Base-by-base conservation (phyloP, 2,888 invertebrate species). In the Frankliniella fusca region DNA sequence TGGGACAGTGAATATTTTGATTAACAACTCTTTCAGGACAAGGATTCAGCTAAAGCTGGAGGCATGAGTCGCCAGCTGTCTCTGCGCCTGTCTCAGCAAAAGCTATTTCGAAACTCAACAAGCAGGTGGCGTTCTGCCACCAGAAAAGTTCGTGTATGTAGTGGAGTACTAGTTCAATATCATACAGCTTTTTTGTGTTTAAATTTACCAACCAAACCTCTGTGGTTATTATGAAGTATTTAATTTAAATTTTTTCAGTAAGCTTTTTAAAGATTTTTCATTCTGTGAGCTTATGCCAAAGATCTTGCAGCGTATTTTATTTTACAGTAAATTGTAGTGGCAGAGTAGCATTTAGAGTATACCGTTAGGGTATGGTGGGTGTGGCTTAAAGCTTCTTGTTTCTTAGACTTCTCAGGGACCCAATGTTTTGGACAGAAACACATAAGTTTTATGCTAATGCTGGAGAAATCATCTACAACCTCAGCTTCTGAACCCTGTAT, bases 61-160 rank as follows among this genome's bases (percentile, higher is more conserved):
- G 92, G 91, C 87, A 90, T 92, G 86, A 88, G 90, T 85, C 92
- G 93, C 83, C 92, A 92, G 87, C 89, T 93, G 85, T 93, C 93
- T 84, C 90, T 92, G 87, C 91, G 92, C 85, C 90, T 92, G 86
- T 90, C 90, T 83, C 90, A 90, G 87, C 90, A 90, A 85, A 89
- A 90, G 85, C 86, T 88, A 85, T 87, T 87, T 86, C 90, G 90
- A 85, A 90, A 89, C 86, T 87, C 88, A 84, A 86, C 87, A 83
- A 87, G 89, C 87, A 91, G 91, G 87, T 93, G 93, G 93, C 92
- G 91, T 87, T 91, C 88, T 85, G 92, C 92, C 88, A 92, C 93
- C 87, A 92, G 93, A 87, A 93, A 92, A 92, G 93, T 93, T 88
- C 92, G 93, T 91, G 93, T 94, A 93, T 93, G 93, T 88, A 85